A percentile compares a stretch with the other conserved stretches of the same genome.
phyloP scores from a whole-genome alignment of 2,888 invertebrate genomes.

The Drosophila diplacantha region DNA sequence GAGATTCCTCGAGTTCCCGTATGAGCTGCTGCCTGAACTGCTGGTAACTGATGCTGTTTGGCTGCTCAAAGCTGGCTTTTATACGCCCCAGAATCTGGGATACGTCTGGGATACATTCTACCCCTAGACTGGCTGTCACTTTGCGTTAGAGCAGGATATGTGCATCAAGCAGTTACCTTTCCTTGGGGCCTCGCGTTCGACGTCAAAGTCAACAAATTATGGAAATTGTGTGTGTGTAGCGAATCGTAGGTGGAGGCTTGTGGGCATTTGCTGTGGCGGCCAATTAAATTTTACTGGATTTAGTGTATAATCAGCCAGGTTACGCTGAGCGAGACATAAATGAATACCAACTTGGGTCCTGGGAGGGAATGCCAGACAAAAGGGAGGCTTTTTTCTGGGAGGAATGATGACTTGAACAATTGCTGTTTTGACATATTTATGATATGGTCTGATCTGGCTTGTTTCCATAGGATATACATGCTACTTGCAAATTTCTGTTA shows the following conservation, averaged over 20 bases:
- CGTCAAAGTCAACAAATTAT: slow-evolving; percentile 1
- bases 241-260: not conserved
- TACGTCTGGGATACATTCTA: slow-evolving; percentile 3
- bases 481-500: too few species aligned
- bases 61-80: not conserved
- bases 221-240: not conserved
- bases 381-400: not conserved
- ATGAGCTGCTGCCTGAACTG: not conserved
- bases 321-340: not conserved
- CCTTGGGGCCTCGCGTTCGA: not conserved
- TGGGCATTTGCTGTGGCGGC: not conserved
- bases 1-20: not conserved
- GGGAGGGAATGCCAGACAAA: not conserved
- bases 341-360: not conserved
- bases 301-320: not conserved
- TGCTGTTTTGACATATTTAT: too few species aligned
- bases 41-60: slow-evolving; percentile 1
- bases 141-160: slow-evolving; percentile 1
- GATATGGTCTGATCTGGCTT: too few species aligned
- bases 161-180: slow-evolving; percentile 1
- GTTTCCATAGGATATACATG: too few species aligned
- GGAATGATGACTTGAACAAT: not conserved
- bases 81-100: slow-evolving; percentile 1
- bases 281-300: not conserved
- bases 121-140: slow-evolving; percentile 6